Evolutionary conservation across 2,797 vertebrate genomes (phyloP), one percentile per base, ranked within the genome.

Genomic region (Holocentrus rufus): DNA sequence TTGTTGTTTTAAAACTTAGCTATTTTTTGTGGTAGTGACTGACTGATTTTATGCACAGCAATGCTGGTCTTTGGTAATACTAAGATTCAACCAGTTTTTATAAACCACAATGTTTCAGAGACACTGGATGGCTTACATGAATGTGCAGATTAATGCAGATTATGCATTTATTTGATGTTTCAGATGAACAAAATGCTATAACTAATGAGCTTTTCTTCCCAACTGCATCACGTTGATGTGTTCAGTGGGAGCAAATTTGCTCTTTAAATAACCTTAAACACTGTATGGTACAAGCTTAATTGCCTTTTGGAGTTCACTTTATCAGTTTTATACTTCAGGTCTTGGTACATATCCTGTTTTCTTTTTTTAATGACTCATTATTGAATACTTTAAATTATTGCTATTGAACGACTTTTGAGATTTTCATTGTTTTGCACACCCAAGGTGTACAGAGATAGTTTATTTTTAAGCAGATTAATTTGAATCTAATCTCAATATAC

Each of bases 51-150:
- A 36, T 27, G 30, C n/a, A 57, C 36, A 59, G 47, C 36, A 47
- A 74, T 65, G 65, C 44, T 64, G 54, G 63, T 75, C 47, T 77
- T 72, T 49, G 52, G 15, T 76, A 18, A 64, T 69, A 9, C 56
- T 47, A 47, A 59, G 71, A 80, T 86, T 65, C 75, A 76, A 77
- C 15, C 42, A 1, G 7, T 66, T 74, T 72, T 36, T 46, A 55
- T 59, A 67, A 68, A 68, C 49, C 27, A 20, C 70, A 59, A 79
- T 50, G 42, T 84, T 88, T 84, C 42, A 55, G 25, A 89, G 54
- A 93, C 93, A 93, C 93, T 93, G 92, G 91, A 93, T 88, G 80
- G 84, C 89, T 83, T 82, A 79, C 85, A 72, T 93, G 83, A 91
- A 90, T 91, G 87, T 91, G 82, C 25, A 27, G 25, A 27, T 27